Conservation (phyloP, 2,888 invertebrate species). For the Cremastobaeus sp. region DNA sequence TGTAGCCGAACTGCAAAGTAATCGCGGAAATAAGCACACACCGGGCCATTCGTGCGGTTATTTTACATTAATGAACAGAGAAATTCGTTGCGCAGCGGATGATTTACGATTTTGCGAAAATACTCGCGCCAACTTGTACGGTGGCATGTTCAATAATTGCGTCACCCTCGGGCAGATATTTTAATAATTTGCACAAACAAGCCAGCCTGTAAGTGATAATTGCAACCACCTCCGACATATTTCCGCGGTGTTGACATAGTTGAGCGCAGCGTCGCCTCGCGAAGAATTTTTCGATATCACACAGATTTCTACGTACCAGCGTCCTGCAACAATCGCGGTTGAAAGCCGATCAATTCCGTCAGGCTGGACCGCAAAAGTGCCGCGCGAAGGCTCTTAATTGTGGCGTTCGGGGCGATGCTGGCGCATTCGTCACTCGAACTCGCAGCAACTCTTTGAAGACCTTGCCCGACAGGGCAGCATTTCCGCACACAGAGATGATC, state of each 20-base stretch:
- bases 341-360: slow-evolving; percentile 37
- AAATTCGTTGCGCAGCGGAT: neutral
- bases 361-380: slow-evolving; percentile 36
- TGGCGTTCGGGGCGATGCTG: slow-evolving; percentile 42
- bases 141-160: neutral
- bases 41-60: slow-evolving; percentile 11
- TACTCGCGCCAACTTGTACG: neutral
- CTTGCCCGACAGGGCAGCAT: slow-evolving; percentile 73
- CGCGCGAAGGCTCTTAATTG: slow-evolving; percentile 44
- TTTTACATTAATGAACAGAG: slow-evolving; percentile 19
- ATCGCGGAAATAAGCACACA: slow-evolving; percentile 5
- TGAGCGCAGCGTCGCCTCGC: neutral
- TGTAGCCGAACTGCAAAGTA: slow-evolving; percentile 1
- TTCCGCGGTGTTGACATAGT: neutral
- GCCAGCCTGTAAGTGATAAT: too few relatives aligned
- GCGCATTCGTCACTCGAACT: slow-evolving; percentile 34
- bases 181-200: too few relatives aligned
- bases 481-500: slow-evolving; percentile 73
- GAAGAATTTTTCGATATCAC: neutral
- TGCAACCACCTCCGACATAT: too few relatives aligned
- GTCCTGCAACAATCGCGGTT: slow-evolving; percentile 11
- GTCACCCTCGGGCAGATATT: too few relatives aligned
- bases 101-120: slow-evolving; percentile 20
- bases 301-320: slow-evolving; percentile 23
- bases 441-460: slow-evolving; percentile 43